Base-by-base conservation (phyloP, 1,140 invertebrate species). In the Gryon sp. region DNA sequence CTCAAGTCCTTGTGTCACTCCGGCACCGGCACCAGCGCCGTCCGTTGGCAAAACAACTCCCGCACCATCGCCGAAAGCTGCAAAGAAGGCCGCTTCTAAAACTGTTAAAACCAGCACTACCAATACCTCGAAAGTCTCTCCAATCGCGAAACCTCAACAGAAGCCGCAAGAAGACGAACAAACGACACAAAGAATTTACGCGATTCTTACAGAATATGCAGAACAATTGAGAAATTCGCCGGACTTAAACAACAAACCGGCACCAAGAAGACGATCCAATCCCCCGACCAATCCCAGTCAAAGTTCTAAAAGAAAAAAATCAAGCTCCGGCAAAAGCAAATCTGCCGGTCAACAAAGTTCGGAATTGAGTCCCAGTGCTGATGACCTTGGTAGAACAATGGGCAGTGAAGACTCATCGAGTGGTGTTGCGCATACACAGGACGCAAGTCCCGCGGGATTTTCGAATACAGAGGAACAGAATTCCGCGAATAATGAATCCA, bases 131-230 rank as follows among this genome's bases (percentile, higher is more conserved):
- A 94, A 93, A 85, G 84, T 92, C 1, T 91, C 92, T 16, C 91
- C 92, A 2, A 90, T 93, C 9, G 91, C 93, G 6, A 91, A 92
- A 52, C 92, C 93, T 0, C 90, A 91, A 59, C 94, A 94, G 75
- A 95, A 95, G 83, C 93, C 93, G 1, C 91, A 94, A 74, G 94
- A 95, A 86, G 94, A 95, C 80, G 94, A 95, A 82, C 93, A 95
- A 80, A 95, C 94, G 0, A 93, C 93, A 0, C 93, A 95, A 81
- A 90, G 94, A 48, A 95, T 95, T 59, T 92, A 95, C 59, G 94
- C 94, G 48, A 95, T 95, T 79, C 83, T 95, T 12, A 93, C 94
- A 1, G 93, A 94, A 80, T 95, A 95, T 84, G 93, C 94, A 30
- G 94, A 95, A 78, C 94, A 95, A 78, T 86, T 95, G 24, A 88